phyloP scores from a whole-genome alignment of 2,113 vertebrate genomes.

The Sinocyclocheilus anshuiensis region DNA sequence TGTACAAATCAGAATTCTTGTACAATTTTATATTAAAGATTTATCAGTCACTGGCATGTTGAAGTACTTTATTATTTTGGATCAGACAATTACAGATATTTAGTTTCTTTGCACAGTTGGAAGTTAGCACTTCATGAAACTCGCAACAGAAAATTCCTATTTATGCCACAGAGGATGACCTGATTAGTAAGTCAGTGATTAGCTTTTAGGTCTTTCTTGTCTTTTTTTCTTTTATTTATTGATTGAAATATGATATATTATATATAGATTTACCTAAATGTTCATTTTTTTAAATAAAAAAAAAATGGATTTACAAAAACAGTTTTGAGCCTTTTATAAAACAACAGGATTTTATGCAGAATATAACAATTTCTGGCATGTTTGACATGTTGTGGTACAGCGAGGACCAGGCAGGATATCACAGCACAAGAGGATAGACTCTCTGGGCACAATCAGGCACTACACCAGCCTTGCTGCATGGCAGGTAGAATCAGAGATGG shows the following conservation, averaged over 20 bases:
- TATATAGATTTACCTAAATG: neutral
- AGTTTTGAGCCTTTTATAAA: neutral
- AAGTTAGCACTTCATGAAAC: neutral
- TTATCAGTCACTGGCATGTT: slow-evolving; percentile 90
- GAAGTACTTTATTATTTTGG: neutral
- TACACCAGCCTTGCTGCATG: too few relatives aligned
- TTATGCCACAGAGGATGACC: neutral
- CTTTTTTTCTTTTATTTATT: neutral
- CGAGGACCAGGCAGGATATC: too few relatives aligned
- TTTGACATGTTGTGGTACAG: neutral
- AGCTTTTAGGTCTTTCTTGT: neutral
- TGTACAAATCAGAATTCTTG: slow-evolving; percentile 99
- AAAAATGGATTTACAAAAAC: neutral
- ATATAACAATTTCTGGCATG: neutral
- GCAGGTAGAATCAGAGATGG: too few relatives aligned
- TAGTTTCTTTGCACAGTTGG: neutral
- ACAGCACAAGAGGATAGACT: too few relatives aligned
- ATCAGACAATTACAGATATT: neutral
- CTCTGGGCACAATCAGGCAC: too few relatives aligned
- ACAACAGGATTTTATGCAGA: neutral
- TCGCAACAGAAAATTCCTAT: neutral
- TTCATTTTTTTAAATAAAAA: neutral
- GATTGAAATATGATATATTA: too few relatives aligned
- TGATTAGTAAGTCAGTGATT: too few relatives aligned
- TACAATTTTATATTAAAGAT: slow-evolving; percentile 99